Percentiles rank a stretch among this genome's conserved stretches.
Conservation (phyloP, 2,888 invertebrate genomes). For the Caenorhabditis sp. region DNA sequence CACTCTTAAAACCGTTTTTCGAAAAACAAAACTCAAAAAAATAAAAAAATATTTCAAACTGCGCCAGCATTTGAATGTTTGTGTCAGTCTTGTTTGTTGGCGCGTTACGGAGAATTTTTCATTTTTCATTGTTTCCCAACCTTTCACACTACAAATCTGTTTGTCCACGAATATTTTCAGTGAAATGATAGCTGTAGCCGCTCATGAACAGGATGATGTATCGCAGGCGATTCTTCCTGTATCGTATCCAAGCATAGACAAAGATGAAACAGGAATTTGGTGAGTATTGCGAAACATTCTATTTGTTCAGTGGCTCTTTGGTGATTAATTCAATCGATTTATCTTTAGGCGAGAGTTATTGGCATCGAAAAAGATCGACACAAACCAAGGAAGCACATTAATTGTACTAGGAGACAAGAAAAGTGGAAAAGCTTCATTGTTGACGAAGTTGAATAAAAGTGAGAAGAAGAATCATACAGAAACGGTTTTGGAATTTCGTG, state of each 20-base stretch:
- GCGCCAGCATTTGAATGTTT: background rate
- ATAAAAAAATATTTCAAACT: background rate
- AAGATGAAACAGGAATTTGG: slow-evolving; percentile 42
- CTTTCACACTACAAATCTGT: no score
- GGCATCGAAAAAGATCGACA: slow-evolving; percentile 52
- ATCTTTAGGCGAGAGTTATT: slow-evolving; percentile 26
- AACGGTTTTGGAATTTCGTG: slow-evolving; percentile 62
- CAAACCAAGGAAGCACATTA: slow-evolving; percentile 58
- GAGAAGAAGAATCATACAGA: slow-evolving; percentile 33
- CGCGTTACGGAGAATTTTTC: background rate
- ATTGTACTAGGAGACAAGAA: slow-evolving; percentile 61
- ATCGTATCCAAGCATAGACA: slow-evolving; percentile 13
- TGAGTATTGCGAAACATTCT: slow-evolving; percentile 2
- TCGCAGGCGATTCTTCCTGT: slow-evolving; percentile 33
- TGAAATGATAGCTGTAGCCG: slow-evolving; percentile 8
- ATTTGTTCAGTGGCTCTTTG: background rate
- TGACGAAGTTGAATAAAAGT: slow-evolving; percentile 56
- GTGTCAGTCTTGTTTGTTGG: background rate
- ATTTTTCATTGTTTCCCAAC: background rate
- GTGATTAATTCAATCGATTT: background rate
- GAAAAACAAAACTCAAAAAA: background rate
- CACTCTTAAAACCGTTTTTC: no score
- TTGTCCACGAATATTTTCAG: background rate
- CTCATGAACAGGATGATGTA: slow-evolving; percentile 21
- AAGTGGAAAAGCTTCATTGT: slow-evolving; percentile 63